A percentile compares a stretch with the other conserved stretches of the same genome.
Evolutionary conservation across 2,888 invertebrate genomes (phyloP).

Genomic region (Zaprionus obscuricornis): DNA sequence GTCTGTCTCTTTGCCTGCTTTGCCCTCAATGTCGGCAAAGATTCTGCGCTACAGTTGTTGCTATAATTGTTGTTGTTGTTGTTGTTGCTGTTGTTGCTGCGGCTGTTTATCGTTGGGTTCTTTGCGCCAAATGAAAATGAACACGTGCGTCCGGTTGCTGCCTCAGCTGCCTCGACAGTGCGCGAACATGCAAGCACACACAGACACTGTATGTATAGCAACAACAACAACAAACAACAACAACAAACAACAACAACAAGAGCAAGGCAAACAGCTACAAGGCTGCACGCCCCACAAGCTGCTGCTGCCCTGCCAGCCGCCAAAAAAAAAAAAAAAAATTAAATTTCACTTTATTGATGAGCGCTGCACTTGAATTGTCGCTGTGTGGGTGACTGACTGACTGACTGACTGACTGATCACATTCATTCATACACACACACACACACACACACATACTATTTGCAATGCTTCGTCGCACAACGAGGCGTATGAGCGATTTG

Average conservation of each 20-base stretch:
- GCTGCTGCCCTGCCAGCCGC: slow-evolving; percentile 22
- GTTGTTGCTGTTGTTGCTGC: slow-evolving; percentile 32
- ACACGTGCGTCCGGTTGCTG: slow-evolving; percentile 81
- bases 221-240: slow-evolving; percentile 32
- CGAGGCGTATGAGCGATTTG: slow-evolving; percentile 74
- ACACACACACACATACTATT: slow-evolving; percentile 34
- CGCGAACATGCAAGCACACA: slow-evolving; percentile 4
- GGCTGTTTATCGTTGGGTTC: slow-evolving; percentile 73
- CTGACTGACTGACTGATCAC: slow-evolving; percentile 44
- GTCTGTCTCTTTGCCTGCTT: too few species aligned
- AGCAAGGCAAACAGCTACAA: slow-evolving; percentile 20
- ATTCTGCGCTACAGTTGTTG: slow-evolving; percentile 51
- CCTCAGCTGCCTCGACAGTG: slow-evolving; percentile 48
- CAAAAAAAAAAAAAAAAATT: slow-evolving; percentile 38
- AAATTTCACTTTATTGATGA: slow-evolving; percentile 75
- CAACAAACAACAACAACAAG: slow-evolving; percentile 13
- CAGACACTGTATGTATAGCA: slow-evolving; percentile 6
- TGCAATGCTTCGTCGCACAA: slow-evolving; percentile 71
- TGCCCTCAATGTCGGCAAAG: slow-evolving; percentile 59
- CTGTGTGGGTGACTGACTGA: slow-evolving; percentile 51
- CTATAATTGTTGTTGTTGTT: slow-evolving; percentile 29
- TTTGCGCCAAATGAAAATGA: slow-evolving; percentile 80
- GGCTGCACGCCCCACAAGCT: slow-evolving; percentile 56
- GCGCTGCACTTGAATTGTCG: slow-evolving; percentile 67
- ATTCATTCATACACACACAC: slow-evolving; percentile 12